Evolutionary conservation across 2,888 invertebrate genomes (phyloP).

Genomic region (Gymnocheta viridis): DNA sequence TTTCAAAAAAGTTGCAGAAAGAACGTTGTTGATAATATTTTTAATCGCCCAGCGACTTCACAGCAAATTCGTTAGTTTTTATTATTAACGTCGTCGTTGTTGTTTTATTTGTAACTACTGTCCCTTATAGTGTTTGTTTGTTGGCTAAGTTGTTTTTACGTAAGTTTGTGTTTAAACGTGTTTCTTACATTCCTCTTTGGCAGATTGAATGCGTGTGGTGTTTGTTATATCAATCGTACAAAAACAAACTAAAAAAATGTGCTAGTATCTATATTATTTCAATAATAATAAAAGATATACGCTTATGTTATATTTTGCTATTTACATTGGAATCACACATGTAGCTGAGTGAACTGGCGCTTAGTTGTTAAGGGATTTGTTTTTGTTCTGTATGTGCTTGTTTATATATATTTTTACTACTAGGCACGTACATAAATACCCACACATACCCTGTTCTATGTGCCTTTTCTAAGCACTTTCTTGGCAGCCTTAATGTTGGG

Average conservation of each 20-base stretch:
- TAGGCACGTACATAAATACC: slow-evolving; percentile 69
- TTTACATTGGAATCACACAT: slow-evolving; percentile 67
- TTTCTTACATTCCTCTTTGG: slow-evolving; percentile 22
- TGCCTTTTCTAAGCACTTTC: slow-evolving; percentile 85
- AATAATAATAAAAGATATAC: slow-evolving; percentile 46
- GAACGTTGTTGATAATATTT: slow-evolving; percentile 18
- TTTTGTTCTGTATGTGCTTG: slow-evolving; percentile 16
- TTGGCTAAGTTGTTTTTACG: slow-evolving; percentile 23
- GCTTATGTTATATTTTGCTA: slow-evolving; percentile 37
- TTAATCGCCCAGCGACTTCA: slow-evolving; percentile 68
- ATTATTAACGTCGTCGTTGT: slow-evolving; percentile 17
- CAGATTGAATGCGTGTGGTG: slow-evolving; percentile 7
- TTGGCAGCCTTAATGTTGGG: slow-evolving; percentile 96
- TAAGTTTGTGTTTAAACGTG: slow-evolving; percentile 22
- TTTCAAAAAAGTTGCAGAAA: slow-evolving; percentile 19
- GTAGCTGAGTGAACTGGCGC: slow-evolving; percentile 57
- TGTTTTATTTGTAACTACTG: slow-evolving; percentile 33
- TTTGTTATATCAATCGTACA: slow-evolving; percentile 47
- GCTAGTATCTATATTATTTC: slow-evolving; percentile 34
- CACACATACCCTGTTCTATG: slow-evolving; percentile 68
- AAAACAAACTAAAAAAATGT: slow-evolving; percentile 18
- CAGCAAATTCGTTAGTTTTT: slow-evolving; percentile 48
- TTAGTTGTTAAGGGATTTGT: slow-evolving; percentile 26
- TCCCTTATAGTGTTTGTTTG: slow-evolving; percentile 3
- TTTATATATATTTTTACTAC: slow-evolving; percentile 37